Conservation (phyloP, 1,140 invertebrate species). For the Pissodes strobi region DNA sequence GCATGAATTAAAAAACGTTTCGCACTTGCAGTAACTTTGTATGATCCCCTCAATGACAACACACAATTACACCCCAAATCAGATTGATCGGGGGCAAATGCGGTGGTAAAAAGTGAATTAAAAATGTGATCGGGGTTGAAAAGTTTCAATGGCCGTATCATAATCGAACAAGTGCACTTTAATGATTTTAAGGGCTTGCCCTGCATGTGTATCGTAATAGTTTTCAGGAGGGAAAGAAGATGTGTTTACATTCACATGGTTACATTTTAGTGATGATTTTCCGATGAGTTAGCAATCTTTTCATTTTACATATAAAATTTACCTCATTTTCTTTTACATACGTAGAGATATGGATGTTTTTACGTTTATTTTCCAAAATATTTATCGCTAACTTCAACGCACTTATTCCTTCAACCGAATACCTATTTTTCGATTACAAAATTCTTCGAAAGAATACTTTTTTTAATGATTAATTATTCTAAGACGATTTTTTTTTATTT, state of each 20-base stretch:
- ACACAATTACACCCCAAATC: conserved; percentile 33
- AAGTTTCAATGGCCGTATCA: conserved; percentile 43
- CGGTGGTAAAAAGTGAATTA: conserved; percentile 27
- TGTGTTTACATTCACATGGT: neutral
- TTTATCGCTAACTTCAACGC: too few relatives aligned
- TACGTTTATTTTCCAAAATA: too few relatives aligned
- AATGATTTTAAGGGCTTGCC: conserved; percentile 38
- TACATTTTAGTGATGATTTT: conserved; percentile 12
- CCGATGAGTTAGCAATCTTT: too few relatives aligned
- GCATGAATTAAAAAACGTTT: too few relatives aligned
- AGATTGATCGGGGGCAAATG: conserved; percentile 26
- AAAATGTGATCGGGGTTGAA: conserved; percentile 24
- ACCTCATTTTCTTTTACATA: neutral
- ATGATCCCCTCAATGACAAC: conserved; percentile 23
- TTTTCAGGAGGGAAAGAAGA: neutral
- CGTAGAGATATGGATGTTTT: too few relatives aligned
- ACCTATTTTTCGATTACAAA: too few relatives aligned
- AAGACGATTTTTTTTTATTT: too few relatives aligned
- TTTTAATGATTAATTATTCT: too few relatives aligned
- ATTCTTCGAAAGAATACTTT: too few relatives aligned
- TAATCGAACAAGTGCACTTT: conserved; percentile 48
- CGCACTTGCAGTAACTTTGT: neutral
- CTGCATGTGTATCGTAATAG: neutral
- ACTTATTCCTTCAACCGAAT: too few relatives aligned
- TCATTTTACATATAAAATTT: too few relatives aligned